phyloP scores from a whole-genome alignment of 2,113 vertebrate genomes.

The Hiodon alosoides region DNA sequence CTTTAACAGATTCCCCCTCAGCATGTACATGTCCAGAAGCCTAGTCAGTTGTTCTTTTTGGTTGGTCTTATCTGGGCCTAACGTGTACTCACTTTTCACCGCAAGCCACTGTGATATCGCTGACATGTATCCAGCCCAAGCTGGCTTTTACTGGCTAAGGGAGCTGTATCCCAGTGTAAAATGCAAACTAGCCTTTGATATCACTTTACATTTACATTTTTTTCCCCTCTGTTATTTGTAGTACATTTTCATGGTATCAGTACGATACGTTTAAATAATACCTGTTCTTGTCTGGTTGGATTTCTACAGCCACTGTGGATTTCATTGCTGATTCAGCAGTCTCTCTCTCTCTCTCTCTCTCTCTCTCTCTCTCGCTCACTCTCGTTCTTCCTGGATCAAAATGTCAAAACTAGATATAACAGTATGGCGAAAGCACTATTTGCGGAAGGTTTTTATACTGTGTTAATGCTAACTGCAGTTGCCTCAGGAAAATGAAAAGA shows the following conservation, averaged over 20 bases:
- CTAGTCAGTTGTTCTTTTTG: not conserved
- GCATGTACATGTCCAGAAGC: not conserved
- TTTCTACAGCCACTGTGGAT: not conserved
- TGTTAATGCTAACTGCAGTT: no score
- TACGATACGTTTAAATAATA: no score
- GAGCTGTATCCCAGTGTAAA: not conserved
- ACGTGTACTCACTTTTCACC: not conserved
- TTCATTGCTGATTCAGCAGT: slow-evolving; percentile 5
- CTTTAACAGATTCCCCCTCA: not conserved
- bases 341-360: not conserved
- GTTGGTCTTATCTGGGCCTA: not conserved
- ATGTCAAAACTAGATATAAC: not conserved
- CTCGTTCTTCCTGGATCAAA: no score
- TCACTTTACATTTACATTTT: not conserved
- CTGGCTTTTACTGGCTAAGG: not conserved
- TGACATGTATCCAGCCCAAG: not conserved
- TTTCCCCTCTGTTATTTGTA: not conserved
- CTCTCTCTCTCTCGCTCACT: not conserved
- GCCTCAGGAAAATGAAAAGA: no score
- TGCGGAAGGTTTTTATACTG: no score
- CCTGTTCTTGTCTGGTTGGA: not conserved
- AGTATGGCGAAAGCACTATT: not conserved
- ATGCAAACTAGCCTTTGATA: slow-evolving; percentile 8
- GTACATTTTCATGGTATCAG: slow-evolving; percentile 19
- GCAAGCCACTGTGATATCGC: not conserved